phyloP scores from a whole-genome alignment of 2,888 invertebrate genomes.

The Tetragonula carbonaria region DNA sequence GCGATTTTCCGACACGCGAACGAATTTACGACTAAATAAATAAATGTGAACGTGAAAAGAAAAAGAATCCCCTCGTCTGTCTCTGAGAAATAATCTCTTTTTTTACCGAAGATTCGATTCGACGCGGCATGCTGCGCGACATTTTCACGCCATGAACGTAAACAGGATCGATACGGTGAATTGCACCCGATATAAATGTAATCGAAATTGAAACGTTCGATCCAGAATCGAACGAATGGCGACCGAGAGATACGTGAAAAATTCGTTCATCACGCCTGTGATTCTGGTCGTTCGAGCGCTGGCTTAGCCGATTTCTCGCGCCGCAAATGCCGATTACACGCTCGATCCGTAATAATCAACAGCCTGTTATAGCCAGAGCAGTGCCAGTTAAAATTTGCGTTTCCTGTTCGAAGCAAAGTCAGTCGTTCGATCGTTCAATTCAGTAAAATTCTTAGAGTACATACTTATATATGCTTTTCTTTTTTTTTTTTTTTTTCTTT shows the following conservation, averaged over 20 bases:
- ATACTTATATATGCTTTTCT: no score
- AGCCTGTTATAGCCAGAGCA: no score
- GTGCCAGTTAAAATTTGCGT: background rate
- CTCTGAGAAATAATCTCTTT: no score
- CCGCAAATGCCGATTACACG: background rate
- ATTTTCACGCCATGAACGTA: background rate
- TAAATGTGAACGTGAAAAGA: no score
- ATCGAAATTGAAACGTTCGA: conserved; percentile 62
- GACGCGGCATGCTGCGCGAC: background rate
- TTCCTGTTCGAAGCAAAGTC: background rate
- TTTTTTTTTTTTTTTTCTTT: no score
- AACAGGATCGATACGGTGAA: conserved; percentile 34
- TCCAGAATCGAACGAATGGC: conserved; percentile 34
- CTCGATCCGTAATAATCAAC: background rate
- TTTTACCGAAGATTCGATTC: no score
- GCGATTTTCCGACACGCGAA: no score
- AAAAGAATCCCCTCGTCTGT: no score
- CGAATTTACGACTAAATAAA: no score
- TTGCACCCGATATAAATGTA: conserved; percentile 49
- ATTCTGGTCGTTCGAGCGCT: background rate
- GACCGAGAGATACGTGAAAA: conserved; percentile 43
- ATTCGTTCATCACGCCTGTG: conserved; percentile 41
- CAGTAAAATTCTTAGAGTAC: no score
- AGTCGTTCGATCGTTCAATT: no score
- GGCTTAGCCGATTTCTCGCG: background rate